A percentile compares a stretch with the other conserved stretches of the same genome.
Evolutionary conservation across 2,888 invertebrate genomes (phyloP).

Genomic region (Thysanoteuthis rhombus): DNA sequence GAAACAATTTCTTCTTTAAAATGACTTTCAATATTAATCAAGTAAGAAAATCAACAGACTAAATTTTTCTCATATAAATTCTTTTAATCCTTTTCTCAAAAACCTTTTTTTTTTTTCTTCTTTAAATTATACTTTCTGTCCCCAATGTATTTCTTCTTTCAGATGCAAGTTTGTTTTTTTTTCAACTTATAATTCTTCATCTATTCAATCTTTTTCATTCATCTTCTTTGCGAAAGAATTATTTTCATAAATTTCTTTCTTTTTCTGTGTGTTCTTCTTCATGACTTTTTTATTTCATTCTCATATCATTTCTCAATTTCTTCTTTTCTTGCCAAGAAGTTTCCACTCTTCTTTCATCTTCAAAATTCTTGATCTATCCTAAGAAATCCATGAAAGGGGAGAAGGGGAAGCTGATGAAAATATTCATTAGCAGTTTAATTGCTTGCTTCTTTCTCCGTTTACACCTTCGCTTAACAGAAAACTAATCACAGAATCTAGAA

Average conservation of each 20-base stretch:
- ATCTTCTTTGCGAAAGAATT: not conserved
- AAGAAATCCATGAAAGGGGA: not conserved
- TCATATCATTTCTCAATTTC: not conserved
- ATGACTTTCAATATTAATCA: not conserved
- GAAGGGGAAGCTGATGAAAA: not conserved
- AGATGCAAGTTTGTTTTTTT: not conserved
- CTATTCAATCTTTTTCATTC: not conserved
- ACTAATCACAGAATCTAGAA: not conserved
- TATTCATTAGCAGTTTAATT: not conserved
- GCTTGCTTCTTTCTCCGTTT: not conserved
- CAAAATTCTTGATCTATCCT: not conserved
- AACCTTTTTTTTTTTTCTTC: too few relatives aligned
- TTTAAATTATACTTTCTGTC: not conserved
- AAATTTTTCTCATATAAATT: not conserved
- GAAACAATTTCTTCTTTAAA: not conserved
- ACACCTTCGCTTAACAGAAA: not conserved
- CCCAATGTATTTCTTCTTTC: not conserved
- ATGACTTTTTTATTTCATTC: not conserved
- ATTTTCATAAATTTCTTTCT: not conserved
- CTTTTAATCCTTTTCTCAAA: not conserved
- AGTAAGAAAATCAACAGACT: not conserved
- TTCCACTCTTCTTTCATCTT: not conserved
- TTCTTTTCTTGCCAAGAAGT: not conserved
- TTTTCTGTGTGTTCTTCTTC: not conserved
- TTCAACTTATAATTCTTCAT: not conserved